Evolutionary conservation across 30 jellyfish, hydroid and myxozoan species (phyloP).

Genomic region (Turritopsis dohrnii): DNA sequence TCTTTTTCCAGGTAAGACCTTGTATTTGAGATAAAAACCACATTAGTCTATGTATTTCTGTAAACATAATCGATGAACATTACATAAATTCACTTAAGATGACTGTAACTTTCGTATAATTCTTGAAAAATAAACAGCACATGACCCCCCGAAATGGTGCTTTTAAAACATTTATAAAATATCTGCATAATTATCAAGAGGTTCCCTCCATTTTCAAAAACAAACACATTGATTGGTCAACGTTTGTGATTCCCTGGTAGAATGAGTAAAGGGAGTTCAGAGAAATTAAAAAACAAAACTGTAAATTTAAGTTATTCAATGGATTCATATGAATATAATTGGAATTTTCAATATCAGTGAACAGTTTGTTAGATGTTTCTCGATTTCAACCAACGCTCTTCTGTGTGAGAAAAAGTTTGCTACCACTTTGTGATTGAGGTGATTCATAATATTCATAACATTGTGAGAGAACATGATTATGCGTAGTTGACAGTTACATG

Average conservation of each 20-base stretch:
- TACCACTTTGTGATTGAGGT: no score
- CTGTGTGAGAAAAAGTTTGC: no score
- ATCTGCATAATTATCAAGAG: conserved; percentile 29
- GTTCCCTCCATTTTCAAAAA: conserved; percentile 16
- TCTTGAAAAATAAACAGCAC: background rate
- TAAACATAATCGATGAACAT: background rate
- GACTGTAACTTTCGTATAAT: background rate
- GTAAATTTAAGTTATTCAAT: background rate
- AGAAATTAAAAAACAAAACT: background rate
- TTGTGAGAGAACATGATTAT: background rate
- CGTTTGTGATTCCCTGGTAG: background rate
- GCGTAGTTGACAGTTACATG: background rate
- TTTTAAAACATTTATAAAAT: background rate
- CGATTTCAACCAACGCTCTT: no score
- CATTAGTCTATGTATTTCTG: background rate
- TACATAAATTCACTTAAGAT: background rate
- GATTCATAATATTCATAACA: no score
- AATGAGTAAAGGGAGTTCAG: background rate
- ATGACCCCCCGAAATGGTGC: conserved; percentile 16
- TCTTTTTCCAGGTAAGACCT: background rate
- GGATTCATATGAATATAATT: background rate
- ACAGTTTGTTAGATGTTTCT: no score
- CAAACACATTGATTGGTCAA: conserved; percentile 36
- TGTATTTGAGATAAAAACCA: background rate
- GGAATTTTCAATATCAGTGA: no score